These are phyloP conservation scores for Berghia stephanieae DNA, from an alignment of 1,140 invertebrate species.

Conservation along the genomic window DNA sequence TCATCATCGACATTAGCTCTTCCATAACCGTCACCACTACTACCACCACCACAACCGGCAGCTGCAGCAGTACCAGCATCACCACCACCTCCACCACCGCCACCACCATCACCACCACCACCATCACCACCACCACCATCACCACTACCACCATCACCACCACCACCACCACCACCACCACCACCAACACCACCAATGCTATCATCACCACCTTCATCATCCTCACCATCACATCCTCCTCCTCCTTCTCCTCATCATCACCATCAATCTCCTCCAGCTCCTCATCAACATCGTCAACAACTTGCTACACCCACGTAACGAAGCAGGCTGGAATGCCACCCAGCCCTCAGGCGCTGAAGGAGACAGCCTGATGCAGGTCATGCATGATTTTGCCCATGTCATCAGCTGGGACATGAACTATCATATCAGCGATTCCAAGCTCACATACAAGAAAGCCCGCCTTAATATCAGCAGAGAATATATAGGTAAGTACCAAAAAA, in stretches of 20 bases:
- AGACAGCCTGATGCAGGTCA: constrained; percentile 55
- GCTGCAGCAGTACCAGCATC: not conserved
- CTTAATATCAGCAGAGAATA: constrained; percentile 44
- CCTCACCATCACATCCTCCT: constrained; percentile 4
- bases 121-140: too few species aligned
- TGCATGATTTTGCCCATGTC: constrained; percentile 54
- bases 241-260: not conserved
- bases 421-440: constrained; percentile 49
- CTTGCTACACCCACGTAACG: constrained; percentile 49
- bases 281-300: constrained; percentile 50
- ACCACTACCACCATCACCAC: too few species aligned
- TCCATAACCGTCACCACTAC: too few species aligned
- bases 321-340: constrained; percentile 57
- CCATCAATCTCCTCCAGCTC: constrained; percentile 39
- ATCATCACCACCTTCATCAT: not conserved
- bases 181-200: not conserved
- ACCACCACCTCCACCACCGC: not conserved
- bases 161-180: not conserved
- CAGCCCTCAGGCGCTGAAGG: constrained; percentile 57
- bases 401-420: constrained; percentile 53
- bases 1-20: too few species aligned
- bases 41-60: too few species aligned
- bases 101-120: not conserved
- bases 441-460: constrained; percentile 39
- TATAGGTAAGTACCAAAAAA: constrained; percentile 47